These are phyloP conservation scores for Perodicticus potto DNA, from an alignment of 2,797 vertebrate species.

Conservation along the genomic window DNA sequence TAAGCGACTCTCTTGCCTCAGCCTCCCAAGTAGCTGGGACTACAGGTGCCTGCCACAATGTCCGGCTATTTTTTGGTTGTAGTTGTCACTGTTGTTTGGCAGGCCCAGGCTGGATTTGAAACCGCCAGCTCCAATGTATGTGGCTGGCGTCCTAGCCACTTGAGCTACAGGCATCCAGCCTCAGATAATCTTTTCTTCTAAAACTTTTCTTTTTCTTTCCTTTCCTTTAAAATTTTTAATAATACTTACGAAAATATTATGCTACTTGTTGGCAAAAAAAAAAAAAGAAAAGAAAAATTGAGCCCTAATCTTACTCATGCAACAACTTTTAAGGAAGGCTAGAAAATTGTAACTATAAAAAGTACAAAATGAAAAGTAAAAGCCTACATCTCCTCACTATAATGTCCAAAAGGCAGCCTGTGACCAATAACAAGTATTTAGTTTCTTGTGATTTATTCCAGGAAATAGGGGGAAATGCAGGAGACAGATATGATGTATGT, in stretches of 20 bases:
- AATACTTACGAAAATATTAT: not conserved
- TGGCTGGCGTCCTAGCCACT: no score
- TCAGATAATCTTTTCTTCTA: not conserved
- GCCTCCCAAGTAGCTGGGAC: no score
- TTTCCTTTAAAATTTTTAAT: conserved; percentile 11
- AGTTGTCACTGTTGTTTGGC: no score
- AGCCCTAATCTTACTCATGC: not conserved
- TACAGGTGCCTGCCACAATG: no score
- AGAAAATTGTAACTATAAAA: not conserved
- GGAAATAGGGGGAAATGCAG: not conserved
- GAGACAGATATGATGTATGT: not conserved
- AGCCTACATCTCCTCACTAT: not conserved
- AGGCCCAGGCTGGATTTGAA: no score
- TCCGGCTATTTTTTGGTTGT: no score
- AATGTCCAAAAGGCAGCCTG: not conserved
- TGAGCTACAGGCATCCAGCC: no score
- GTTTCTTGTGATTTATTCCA: conserved; percentile 37
- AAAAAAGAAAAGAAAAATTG: conserved; percentile 27
- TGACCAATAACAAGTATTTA: not conserved
- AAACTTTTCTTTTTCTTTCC: not conserved
- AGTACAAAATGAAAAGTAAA: conserved; percentile 36
- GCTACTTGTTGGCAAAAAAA: not conserved
- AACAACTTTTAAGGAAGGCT: not conserved
- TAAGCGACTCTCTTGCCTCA: no score
- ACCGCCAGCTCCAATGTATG: no score